phyloP scores from a whole-genome alignment of 2,797 vertebrate genomes.

The Anas bernieri region DNA sequence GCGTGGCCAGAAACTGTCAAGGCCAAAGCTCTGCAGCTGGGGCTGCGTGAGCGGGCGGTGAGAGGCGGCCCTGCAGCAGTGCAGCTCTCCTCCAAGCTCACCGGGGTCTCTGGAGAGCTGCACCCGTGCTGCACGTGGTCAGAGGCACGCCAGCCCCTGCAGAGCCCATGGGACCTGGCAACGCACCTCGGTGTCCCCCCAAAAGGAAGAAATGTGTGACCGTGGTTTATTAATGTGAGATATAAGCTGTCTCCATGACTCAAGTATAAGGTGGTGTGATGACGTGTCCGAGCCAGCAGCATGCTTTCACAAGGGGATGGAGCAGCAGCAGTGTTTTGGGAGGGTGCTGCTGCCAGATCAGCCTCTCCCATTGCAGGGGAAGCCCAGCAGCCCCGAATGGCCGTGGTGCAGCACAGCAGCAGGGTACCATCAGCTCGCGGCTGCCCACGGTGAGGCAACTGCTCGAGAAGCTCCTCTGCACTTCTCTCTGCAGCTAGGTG shows the following conservation, averaged over 20 bases:
- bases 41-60: fast-evolving
- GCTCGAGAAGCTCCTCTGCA: not conserved
- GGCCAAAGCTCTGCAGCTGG: not conserved
- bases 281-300: not conserved
- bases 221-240: not conserved
- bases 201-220: not conserved
- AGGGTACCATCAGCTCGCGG: not conserved
- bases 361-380: not conserved
- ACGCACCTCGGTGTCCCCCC: fast-evolving
- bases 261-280: not conserved
- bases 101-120: not conserved
- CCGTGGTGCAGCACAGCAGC: not conserved
- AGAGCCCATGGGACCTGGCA: not conserved
- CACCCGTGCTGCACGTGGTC: not conserved
- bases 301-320: not conserved
- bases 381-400: not conserved
- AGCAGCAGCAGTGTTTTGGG: not conserved
- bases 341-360: not conserved
- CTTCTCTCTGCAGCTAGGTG: not conserved
- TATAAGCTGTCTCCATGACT: not conserved
- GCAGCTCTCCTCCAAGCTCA: not conserved
- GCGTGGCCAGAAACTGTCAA: no score
- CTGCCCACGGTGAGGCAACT: not conserved
- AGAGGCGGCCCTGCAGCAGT: not conserved
- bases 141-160: fast-evolving